Conservation (phyloP, 2,797 vertebrate species). For the Tarsius wallacei region DNA sequence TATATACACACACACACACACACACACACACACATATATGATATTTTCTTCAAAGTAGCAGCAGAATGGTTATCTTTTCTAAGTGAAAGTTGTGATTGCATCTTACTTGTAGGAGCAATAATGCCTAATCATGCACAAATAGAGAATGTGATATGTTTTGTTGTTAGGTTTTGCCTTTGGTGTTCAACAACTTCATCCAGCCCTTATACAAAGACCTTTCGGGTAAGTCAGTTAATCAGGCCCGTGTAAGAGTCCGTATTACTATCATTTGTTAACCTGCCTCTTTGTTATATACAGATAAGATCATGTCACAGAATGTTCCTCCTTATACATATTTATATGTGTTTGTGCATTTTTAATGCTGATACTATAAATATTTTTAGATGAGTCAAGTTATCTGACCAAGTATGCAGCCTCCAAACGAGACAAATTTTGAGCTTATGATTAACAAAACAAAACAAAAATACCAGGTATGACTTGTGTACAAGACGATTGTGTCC, state of each 20-base stretch:
- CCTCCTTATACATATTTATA: constrained; percentile 76
- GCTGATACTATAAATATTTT: constrained; percentile 88
- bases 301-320: constrained; percentile 83
- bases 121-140: constrained; percentile 60
- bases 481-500: constrained; percentile 92
- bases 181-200: constrained; percentile 99
- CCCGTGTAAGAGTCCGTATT: constrained; percentile 66
- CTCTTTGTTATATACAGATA: constrained; percentile 82
- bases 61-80: neutral
- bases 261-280: constrained; percentile 78
- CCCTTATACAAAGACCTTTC: constrained; percentile 99
- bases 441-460: constrained; percentile 87
- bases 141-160: constrained; percentile 88
- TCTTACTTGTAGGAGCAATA: constrained; percentile 32
- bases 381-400: constrained; percentile 92
- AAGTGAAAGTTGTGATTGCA: constrained; percentile 54
- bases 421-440: constrained; percentile 86
- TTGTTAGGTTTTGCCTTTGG: constrained; percentile 98
- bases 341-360: constrained; percentile 82
- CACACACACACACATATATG: too few species aligned
- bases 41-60: neutral
- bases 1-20: too few species aligned
- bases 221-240: constrained; percentile 94
- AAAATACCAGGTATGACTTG: constrained; percentile 89
- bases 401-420: constrained; percentile 85